phyloP scores from a whole-genome alignment of 2,797 vertebrate species.

The Alca torda region DNA sequence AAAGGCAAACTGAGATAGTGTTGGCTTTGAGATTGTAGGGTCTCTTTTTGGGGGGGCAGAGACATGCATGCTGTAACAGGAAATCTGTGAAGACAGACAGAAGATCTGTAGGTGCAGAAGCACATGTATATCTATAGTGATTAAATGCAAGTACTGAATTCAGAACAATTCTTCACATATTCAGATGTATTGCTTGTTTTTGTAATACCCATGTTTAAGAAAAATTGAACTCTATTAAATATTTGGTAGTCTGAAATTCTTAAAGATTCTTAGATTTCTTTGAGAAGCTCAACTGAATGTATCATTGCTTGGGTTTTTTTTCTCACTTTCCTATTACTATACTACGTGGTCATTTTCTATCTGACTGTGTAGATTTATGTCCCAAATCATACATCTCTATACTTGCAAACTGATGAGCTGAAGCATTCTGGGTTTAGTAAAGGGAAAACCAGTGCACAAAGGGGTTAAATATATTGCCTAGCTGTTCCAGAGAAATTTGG shows the following conservation, averaged over 20 bases:
- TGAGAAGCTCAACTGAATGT: background rate
- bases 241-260: background rate
- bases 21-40: background rate
- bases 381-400: background rate
- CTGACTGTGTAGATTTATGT: background rate
- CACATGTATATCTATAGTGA: accelerated
- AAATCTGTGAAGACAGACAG: background rate
- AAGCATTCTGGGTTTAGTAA: background rate
- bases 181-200: background rate
- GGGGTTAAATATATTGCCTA: background rate
- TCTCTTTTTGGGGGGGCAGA: background rate
- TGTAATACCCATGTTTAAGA: background rate
- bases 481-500: background rate
- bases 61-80: accelerated
- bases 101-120: background rate
- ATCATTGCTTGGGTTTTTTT: background rate
- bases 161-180: background rate
- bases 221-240: background rate
- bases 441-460: background rate
- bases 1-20: background rate
- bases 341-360: background rate
- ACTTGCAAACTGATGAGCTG: background rate
- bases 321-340: background rate
- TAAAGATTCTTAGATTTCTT: background rate
- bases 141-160: background rate